A percentile compares a stretch with the other conserved stretches of the same genome.
Evolutionary conservation across 2,888 invertebrate species (phyloP).

Genomic region (Masnerella sp.): DNA sequence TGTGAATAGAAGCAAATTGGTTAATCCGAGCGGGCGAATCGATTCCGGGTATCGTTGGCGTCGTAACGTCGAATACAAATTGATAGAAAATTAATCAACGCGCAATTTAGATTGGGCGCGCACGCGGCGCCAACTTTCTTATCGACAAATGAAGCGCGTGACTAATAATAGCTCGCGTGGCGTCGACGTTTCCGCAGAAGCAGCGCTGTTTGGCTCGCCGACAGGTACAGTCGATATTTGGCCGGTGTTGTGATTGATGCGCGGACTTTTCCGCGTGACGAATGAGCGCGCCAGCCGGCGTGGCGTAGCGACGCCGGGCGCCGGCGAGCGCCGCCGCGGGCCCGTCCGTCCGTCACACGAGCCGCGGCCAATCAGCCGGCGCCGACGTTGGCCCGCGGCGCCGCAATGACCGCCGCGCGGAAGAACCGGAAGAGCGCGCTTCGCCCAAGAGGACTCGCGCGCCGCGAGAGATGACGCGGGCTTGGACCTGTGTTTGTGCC

Average conservation of each 20-base stretch:
- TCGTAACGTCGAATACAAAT: neutral
- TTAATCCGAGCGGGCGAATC: no score
- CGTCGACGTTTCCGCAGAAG: slow-evolving; percentile 39
- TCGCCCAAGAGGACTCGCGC: slow-evolving; percentile 35
- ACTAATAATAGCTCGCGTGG: slow-evolving; percentile 34
- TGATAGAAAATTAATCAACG: neutral
- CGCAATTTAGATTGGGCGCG: neutral
- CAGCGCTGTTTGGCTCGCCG: slow-evolving; percentile 23
- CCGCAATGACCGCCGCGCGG: slow-evolving; percentile 18
- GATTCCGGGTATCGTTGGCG: no score
- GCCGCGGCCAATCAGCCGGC: no score
- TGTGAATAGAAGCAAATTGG: no score
- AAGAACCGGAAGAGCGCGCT: slow-evolving; percentile 14
- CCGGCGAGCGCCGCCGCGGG: no score
- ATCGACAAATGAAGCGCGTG: slow-evolving; percentile 20
- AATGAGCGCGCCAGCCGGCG: slow-evolving; percentile 41
- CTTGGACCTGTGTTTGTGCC: neutral
- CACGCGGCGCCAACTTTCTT: slow-evolving; percentile 12
- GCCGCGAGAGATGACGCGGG: slow-evolving; percentile 26
- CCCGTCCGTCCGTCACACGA: no score
- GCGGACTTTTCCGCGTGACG: slow-evolving; percentile 39
- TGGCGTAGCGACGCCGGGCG: slow-evolving; percentile 15
- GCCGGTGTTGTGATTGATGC: slow-evolving; percentile 41
- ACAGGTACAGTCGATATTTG: slow-evolving; percentile 40
- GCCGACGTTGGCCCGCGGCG: slow-evolving; percentile 19